Conservation (phyloP, 2,888 invertebrate species). For the Philonicus albiceps region DNA sequence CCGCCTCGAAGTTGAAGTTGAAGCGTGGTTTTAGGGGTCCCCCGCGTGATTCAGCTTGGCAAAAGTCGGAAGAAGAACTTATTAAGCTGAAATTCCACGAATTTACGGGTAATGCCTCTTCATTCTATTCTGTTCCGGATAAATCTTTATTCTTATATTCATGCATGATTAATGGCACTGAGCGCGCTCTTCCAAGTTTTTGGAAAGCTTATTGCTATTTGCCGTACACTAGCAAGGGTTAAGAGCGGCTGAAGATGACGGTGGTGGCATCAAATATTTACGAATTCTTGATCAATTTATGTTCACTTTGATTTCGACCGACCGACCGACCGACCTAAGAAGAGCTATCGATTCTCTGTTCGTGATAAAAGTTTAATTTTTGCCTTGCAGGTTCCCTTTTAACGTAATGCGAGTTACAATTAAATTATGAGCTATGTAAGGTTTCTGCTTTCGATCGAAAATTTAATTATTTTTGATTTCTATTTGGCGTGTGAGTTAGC, state of each 20-base stretch:
- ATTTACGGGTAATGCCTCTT: not conserved
- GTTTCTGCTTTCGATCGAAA: not conserved
- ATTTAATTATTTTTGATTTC: not conserved
- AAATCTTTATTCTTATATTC: not conserved
- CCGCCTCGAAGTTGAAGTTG: not conserved
- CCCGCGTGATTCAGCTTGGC: not conserved
- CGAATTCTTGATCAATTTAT: not conserved
- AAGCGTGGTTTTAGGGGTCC: not conserved
- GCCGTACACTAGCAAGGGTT: not conserved
- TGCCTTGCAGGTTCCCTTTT: not conserved
- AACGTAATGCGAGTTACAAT: not conserved
- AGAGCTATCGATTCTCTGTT: not conserved
- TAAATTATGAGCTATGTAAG: not conserved
- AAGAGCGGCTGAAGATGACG: not conserved
- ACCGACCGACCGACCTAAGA: not conserved
- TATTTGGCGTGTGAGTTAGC: not conserved
- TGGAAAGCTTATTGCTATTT: not conserved
- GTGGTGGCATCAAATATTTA: not conserved
- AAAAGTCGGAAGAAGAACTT: not conserved
- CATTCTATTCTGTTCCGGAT: not conserved
- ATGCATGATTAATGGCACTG: not conserved
- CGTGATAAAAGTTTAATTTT: not conserved
- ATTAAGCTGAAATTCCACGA: not conserved
- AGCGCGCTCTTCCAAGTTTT: not conserved
- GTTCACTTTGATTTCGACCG: not conserved